A percentile compares a stretch with the other conserved stretches of the same genome.
phyloP scores from a whole-genome alignment of 2,888 invertebrate genomes.

The Boloria selene region DNA sequence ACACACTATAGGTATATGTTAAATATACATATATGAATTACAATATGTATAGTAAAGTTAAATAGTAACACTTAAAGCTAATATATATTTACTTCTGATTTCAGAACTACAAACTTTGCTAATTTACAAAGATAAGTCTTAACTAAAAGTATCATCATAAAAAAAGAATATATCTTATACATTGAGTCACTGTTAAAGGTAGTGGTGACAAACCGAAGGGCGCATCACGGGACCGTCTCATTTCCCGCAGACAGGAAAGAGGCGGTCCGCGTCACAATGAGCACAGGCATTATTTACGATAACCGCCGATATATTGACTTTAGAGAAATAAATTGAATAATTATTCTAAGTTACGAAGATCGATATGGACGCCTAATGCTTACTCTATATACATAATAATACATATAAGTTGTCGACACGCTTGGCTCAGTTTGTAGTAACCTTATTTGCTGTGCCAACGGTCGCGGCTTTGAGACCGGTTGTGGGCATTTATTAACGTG shows the following conservation, averaged over 20 bases:
- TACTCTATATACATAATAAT: conserved; percentile 3
- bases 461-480: no score
- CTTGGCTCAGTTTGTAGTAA: no score
- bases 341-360: conserved; percentile 29
- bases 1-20: no score
- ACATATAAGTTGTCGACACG: no score
- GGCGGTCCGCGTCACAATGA: conserved; percentile 64
- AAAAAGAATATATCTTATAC: not conserved
- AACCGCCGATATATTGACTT: conserved; percentile 52
- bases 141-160: not conserved
- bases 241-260: conserved; percentile 73
- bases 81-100: no score
- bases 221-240: conserved; percentile 61
- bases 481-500: no score
- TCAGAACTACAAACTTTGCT: no score
- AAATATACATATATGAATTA: no score
- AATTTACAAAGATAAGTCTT: no score
- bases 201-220: conserved; percentile 45
- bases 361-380: conserved; percentile 8
- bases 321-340: conserved; percentile 38
- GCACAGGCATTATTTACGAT: conserved; percentile 60
- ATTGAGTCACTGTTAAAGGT: conserved; percentile 15
- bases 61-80: no score
- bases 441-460: no score
- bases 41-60: no score